Evolutionary conservation across 1,140 invertebrate genomes (phyloP).

Genomic region (Temnothorax curvispinosus): DNA sequence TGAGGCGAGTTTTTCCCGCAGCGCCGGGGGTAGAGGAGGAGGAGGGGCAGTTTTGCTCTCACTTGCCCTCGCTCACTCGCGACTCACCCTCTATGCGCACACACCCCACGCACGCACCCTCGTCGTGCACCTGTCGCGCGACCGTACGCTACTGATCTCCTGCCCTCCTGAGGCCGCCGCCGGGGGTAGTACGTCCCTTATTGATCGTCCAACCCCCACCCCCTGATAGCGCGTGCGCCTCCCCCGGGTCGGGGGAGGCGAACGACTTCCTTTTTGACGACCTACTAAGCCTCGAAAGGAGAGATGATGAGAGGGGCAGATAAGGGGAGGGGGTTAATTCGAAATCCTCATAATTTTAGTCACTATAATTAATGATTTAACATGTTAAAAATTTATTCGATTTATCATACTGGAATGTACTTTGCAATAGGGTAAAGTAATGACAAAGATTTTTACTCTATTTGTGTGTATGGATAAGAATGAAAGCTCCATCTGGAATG

Average conservation of each 20-base stretch:
- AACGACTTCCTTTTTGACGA: constrained; percentile 48
- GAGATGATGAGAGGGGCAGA: not conserved
- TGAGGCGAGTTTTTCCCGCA: constrained; percentile 76
- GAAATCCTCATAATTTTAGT: constrained; percentile 3
- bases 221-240: constrained; percentile 75
- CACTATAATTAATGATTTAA: constrained; percentile 4
- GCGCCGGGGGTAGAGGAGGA: constrained; percentile 43
- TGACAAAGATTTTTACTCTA: not conserved
- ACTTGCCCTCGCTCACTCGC: constrained; percentile 54
- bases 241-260: constrained; percentile 25
- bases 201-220: constrained; percentile 74
- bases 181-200: constrained; percentile 74
- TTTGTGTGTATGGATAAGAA: not conserved
- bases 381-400: not conserved
- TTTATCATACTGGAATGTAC: not conserved
- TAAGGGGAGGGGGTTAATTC: not conserved
- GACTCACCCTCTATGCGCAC: constrained; percentile 72
- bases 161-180: constrained; percentile 73
- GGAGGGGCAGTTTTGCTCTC: constrained; percentile 45
- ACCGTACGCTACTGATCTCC: constrained; percentile 80
- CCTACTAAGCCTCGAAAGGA: constrained; percentile 45
- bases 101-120: constrained; percentile 71
- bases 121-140: constrained; percentile 72
- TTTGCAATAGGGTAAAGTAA: not conserved
- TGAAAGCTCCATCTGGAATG: constrained; percentile 8